Conservation (phyloP, 2,888 invertebrate genomes). For the Drosophila borborema region DNA sequence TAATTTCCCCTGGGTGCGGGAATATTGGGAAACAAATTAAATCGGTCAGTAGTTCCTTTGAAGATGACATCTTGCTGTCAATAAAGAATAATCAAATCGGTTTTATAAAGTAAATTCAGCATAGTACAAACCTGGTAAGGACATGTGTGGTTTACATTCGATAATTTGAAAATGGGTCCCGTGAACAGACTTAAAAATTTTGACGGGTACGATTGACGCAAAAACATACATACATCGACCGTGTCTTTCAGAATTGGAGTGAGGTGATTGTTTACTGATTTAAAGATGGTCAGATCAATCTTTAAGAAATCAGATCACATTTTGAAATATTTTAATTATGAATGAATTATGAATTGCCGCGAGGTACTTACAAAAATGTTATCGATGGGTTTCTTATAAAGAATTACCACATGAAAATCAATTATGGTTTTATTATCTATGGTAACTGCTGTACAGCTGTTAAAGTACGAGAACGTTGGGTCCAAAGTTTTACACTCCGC, state of each 20-base stretch:
- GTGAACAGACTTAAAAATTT: background rate
- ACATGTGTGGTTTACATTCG: constrained; percentile 35
- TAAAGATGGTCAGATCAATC: constrained; percentile 1
- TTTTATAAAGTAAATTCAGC: background rate
- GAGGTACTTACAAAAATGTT: constrained; percentile 42
- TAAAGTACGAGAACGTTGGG: constrained; percentile 23
- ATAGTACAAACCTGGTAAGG: constrained; percentile 24
- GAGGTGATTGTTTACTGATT: constrained; percentile 5
- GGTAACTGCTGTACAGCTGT: constrained; percentile 37
- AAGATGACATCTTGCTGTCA: constrained; percentile 20
- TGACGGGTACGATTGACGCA: background rate
- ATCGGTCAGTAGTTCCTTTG: constrained; percentile 9
- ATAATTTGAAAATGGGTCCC: background rate
- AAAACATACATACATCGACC: constrained; percentile 30
- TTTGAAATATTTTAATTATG: background rate
- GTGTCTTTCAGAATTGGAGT: constrained; percentile 32
- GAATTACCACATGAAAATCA: constrained; percentile 25
- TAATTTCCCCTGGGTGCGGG: constrained; percentile 47
- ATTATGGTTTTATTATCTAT: constrained; percentile 16
- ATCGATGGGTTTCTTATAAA: constrained; percentile 39
- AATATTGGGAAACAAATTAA: constrained; percentile 15
- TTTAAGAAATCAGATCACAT: background rate
- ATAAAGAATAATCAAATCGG: background rate
- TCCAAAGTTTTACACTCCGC: constrained; percentile 41
- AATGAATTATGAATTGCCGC: background rate